Base-by-base conservation (phyloP, 2,113 vertebrate genomes). In the Phalacrocorax pelagicus region DNA sequence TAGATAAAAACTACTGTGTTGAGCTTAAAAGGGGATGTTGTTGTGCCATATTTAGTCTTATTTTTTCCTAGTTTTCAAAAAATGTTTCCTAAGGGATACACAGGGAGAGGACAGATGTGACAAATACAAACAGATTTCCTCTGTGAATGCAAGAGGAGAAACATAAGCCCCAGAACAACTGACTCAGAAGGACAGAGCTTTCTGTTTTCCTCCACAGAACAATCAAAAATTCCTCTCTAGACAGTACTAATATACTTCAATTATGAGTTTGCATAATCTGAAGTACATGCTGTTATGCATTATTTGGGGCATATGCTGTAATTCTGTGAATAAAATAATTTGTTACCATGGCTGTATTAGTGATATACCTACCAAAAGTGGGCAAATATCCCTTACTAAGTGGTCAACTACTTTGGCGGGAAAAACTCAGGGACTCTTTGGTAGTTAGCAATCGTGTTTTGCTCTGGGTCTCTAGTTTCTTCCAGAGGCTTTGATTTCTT, bases 1-100 rank as follows among this genome's bases (percentile, higher is more conserved):
- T 91, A 94, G 91, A 96, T 94, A 95, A 96, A 96, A 95, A 92
- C 82, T 90, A 85, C 51, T 71, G 59, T 88, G 74, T 90, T 88
- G 74, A 88, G 38, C n/a, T 94, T 96, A 90, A 97, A 96, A 85
- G 42, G 46, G 62, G 42, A 85, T 91, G 77, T 95, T 88, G 80
- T 61, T 73, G 65, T 91, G 67, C 81, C 78, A 88, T 66, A 94
- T 96, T 95, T 92, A 69, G 81, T 58, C 94, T 71, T 87, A 81
- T 89, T 84, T 93, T 91, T 92, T 82, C 59, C 61, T 49, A 40
- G 61, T 87, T 89, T 75, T 91, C 42, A 86, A 91, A 94, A 86
- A 59, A 47, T 38, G 4, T 86, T 88, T 96, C 94, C 84, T 96
- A 86, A 80, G 93, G 81, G 87, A 94, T 88, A 62, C 27, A 75